A percentile compares a stretch with the other conserved stretches of the same genome.
phyloP scores from a whole-genome alignment of 92 coral and sea anemone species.

The Zoanthus solanderi region DNA sequence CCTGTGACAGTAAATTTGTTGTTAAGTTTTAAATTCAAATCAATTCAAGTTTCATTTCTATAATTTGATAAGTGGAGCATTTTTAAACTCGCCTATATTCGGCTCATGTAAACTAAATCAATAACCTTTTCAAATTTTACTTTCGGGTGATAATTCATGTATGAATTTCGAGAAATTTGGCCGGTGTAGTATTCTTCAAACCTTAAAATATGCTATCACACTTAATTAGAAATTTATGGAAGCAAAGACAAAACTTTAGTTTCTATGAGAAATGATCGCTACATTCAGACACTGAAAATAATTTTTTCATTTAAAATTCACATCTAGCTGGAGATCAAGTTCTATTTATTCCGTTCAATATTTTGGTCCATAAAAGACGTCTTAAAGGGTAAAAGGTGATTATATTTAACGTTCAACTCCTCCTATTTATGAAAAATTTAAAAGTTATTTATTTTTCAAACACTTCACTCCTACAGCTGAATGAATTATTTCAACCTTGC shows the following conservation, averaged over 20 bases:
- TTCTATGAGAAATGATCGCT: constrained; percentile 17
- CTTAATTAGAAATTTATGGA: constrained; percentile 28
- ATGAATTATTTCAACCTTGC: neutral
- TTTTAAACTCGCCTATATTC: neutral
- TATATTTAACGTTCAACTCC: neutral
- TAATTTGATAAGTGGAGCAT: neutral
- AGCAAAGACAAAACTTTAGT: neutral
- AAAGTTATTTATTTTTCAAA: constrained; percentile 16
- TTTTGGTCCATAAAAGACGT: neutral
- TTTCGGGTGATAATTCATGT: neutral
- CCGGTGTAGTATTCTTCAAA: neutral
- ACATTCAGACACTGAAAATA: neutral
- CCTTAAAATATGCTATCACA: neutral
- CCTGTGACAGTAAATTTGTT: constrained; percentile 2
- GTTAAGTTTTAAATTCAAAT: neutral
- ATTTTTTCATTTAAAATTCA: neutral
- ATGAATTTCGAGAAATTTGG: neutral
- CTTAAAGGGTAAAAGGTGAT: neutral
- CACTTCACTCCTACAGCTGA: neutral
- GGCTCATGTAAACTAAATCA: neutral
- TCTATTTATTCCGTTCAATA: neutral
- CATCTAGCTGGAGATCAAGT: neutral
- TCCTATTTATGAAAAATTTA: constrained; percentile 1
- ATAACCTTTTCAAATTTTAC: neutral
- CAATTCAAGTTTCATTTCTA: neutral